phyloP scores from a whole-genome alignment of 2,888 invertebrate genomes.

The Zaprionus lineosus region DNA sequence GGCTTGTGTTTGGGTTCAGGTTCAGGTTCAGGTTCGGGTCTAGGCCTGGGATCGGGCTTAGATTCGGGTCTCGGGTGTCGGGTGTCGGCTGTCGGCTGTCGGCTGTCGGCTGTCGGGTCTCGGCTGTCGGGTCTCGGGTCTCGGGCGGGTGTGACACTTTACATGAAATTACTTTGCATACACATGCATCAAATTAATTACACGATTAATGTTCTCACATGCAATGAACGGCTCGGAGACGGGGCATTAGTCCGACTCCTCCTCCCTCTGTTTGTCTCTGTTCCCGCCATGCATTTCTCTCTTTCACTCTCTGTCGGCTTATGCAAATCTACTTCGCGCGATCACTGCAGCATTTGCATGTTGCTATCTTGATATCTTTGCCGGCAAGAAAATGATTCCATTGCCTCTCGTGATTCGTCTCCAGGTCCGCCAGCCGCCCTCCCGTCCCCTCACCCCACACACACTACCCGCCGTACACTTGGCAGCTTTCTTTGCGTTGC shows the following conservation, averaged over 20 bases:
- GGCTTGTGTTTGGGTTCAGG: neutral
- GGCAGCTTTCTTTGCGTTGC: slow-evolving; percentile 33
- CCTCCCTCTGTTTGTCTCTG: neutral
- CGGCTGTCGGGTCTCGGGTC: too few species aligned
- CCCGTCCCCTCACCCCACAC: neutral
- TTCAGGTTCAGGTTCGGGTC: neutral
- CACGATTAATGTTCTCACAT: slow-evolving; percentile 83
- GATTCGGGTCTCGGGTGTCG: neutral
- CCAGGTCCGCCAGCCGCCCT: neutral
- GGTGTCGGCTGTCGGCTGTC: too few species aligned
- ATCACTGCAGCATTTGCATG: slow-evolving; percentile 75
- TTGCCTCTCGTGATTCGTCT: slow-evolving; percentile 69
- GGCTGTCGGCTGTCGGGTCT: too few species aligned
- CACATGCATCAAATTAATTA: slow-evolving; percentile 84
- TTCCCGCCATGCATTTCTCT: neutral
- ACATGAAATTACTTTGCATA: slow-evolving; percentile 82
- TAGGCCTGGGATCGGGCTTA: slow-evolving; percentile 7
- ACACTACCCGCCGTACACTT: neutral
- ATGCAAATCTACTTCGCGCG: slow-evolving; percentile 76
- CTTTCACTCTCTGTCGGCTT: slow-evolving; percentile 42
- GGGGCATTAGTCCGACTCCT: slow-evolving; percentile 16
- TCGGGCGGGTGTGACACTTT: slow-evolving; percentile 74
- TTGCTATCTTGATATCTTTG: slow-evolving; percentile 74
- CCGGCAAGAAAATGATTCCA: slow-evolving; percentile 75
- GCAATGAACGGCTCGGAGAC: slow-evolving; percentile 45